Evolutionary conservation across 2,113 vertebrate genomes (phyloP).

Genomic region (Choloepus hoffmanni): DNA sequence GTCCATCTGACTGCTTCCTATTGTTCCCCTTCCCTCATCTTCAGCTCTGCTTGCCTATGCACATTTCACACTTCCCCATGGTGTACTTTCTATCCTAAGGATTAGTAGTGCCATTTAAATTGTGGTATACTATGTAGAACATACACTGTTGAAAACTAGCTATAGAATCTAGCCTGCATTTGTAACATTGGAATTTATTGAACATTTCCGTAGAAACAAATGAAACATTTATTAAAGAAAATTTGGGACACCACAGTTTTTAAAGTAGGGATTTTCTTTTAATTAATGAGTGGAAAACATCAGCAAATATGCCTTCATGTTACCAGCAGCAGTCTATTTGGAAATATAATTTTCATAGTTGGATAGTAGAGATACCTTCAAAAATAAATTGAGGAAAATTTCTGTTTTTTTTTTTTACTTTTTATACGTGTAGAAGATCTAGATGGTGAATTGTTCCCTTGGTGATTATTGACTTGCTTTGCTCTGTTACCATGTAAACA

Average conservation of each 20-base stretch:
- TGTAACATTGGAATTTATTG: background rate
- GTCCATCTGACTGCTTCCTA: background rate
- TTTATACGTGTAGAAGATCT: background rate
- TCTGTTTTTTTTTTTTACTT: background rate
- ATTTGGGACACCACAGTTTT: background rate
- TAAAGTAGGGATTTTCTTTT: background rate
- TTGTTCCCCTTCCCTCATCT: background rate
- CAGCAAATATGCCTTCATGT: background rate
- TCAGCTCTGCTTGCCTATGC: background rate
- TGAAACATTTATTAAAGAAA: slow-evolving; percentile 18
- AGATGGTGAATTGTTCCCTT: background rate
- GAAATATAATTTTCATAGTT: background rate
- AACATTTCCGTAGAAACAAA: background rate
- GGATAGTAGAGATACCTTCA: background rate
- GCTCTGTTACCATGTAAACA: background rate
- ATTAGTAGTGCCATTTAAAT: background rate
- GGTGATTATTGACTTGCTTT: slow-evolving; percentile 19
- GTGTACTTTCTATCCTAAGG: background rate
- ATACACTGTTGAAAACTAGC: background rate
- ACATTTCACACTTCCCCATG: background rate
- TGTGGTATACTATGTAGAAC: background rate
- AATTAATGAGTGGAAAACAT: background rate
- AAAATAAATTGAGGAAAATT: background rate
- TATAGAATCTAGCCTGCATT: background rate
- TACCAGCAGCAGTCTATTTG: background rate